Base-by-base conservation (phyloP, 2,888 invertebrate species). In the Ophion ellenae region DNA sequence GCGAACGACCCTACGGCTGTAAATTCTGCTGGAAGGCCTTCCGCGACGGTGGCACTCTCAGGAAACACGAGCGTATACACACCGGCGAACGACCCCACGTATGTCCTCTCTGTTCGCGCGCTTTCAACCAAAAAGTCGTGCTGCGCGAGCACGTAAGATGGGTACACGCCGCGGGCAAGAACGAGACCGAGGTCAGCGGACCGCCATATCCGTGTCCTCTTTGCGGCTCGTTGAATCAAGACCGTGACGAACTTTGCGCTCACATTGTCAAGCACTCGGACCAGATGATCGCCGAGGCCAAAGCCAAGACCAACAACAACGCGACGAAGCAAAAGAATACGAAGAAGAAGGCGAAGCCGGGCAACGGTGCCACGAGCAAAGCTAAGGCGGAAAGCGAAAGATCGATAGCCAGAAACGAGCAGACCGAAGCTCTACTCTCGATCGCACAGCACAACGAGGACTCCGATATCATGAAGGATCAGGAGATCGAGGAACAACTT, bases 101-200 rank as follows among this genome's bases (percentile, higher is more conserved):
- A 20, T 95, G 95, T 90, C 95, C 95, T 1, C 89, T 95, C 2
- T 95, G 95, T 89, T 90, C 94, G 3, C 94, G 95, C 77, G 95
- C 95, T n/a, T 95, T 95, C 87, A 95, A 95, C 90, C 95, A 95
- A 89, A 94, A 95, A 90, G 95, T 95, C 20, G 95, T 95, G 2
- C 90, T 95, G 2, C 91, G 95, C 6, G 95, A 95, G 88, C 95
- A 95, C 81, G 94, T 95, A 0, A 90, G 95, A 61, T 95, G 95
- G 93, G 94, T 95, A 53, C 95, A 95, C 86, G 94, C 95, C 0
- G 95, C 95, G 1, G 92, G 94, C 10, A 94, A 94, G 77, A 92
- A 94, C 59, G 93, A 94, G 70, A 90, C 91, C 3, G 93, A 94
- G 53, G 89, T 90, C 2, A 91, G 92, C 14, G 92, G 92, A 4